These are phyloP conservation scores for Anabacerthia variegaticeps DNA, from an alignment of 2,797 vertebrate genomes.

Conservation along the genomic window DNA sequence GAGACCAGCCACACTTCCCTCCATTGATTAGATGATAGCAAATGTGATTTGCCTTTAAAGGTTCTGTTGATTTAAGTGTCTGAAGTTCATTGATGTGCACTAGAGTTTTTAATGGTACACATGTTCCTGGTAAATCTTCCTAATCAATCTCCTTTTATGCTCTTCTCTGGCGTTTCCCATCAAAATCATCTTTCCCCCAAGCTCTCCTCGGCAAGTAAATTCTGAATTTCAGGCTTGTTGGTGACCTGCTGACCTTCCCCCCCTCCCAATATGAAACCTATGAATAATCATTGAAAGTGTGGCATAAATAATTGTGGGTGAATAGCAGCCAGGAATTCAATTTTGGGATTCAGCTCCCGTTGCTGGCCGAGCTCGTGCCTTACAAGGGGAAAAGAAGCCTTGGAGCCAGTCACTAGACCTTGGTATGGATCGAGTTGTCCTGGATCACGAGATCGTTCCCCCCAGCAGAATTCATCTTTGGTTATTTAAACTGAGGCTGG, in stretches of 20 bases:
- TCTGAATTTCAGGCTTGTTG: slow-evolving; percentile 17
- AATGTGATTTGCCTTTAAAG: slow-evolving; percentile 48
- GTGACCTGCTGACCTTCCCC: not conserved
- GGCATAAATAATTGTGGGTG: slow-evolving; percentile 59
- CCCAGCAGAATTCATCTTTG: not conserved
- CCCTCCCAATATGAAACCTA: not conserved
- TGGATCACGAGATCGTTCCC: not conserved
- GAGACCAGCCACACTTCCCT: not conserved
- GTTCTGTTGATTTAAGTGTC: slow-evolving; percentile 1
- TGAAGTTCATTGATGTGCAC: slow-evolving; percentile 25
- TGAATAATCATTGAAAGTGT: slow-evolving; percentile 51
- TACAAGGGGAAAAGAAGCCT: not conserved
- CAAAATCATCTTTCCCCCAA: not conserved
- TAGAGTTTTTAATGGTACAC: slow-evolving; percentile 31
- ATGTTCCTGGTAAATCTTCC: slow-evolving; percentile 38
- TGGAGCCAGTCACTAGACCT: not conserved
- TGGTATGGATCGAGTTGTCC: not conserved
- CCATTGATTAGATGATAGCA: slow-evolving; percentile 38
- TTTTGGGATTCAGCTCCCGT: slow-evolving; percentile 17
- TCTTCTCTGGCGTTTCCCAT: not conserved
- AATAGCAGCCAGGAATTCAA: slow-evolving; percentile 57
- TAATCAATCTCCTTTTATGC: slow-evolving; percentile 55
- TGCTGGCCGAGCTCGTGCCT: not conserved
- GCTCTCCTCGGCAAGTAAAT: not conserved
- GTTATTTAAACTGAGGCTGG: not conserved